Percentiles rank a stretch among this genome's conserved stretches.
phyloP scores from a whole-genome alignment of 2,113 vertebrate genomes.

The Hucho hucho region DNA sequence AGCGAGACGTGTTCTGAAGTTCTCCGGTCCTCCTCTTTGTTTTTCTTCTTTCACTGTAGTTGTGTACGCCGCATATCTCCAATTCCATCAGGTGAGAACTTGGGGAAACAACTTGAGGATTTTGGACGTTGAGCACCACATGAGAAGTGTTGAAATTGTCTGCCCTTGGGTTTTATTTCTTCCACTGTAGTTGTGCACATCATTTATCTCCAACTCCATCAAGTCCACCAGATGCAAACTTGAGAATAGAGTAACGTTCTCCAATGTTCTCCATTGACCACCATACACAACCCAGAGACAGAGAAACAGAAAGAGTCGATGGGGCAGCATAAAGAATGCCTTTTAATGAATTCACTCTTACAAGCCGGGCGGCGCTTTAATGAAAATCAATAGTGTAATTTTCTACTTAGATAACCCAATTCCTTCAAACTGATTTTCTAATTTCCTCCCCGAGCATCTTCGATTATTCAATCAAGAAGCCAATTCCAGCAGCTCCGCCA shows the following conservation, averaged over 20 bases:
- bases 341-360: conserved; percentile 58
- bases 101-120: not conserved
- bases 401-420: conserved; percentile 74
- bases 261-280: no score
- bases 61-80: not conserved
- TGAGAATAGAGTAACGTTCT: not conserved
- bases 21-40: not conserved
- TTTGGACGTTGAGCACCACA: no score
- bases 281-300: not conserved
- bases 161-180: not conserved
- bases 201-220: not conserved
- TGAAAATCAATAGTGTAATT: conserved; percentile 79
- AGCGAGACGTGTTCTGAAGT: conserved; percentile 28
- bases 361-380: conserved; percentile 44
- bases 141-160: no score
- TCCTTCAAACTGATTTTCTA: conserved; percentile 64
- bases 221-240: not conserved
- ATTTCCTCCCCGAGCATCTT: conserved; percentile 71
- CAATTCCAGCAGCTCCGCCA: conserved; percentile 27
- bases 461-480: conserved; percentile 66
- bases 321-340: conserved; percentile 45
- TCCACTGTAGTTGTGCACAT: no score
- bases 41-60: not conserved
- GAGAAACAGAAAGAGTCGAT: conserved; percentile 13
- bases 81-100: not conserved